These are phyloP conservation scores for Bombus superbus DNA, from an alignment of 1,140 invertebrate species.

Conservation along the genomic window DNA sequence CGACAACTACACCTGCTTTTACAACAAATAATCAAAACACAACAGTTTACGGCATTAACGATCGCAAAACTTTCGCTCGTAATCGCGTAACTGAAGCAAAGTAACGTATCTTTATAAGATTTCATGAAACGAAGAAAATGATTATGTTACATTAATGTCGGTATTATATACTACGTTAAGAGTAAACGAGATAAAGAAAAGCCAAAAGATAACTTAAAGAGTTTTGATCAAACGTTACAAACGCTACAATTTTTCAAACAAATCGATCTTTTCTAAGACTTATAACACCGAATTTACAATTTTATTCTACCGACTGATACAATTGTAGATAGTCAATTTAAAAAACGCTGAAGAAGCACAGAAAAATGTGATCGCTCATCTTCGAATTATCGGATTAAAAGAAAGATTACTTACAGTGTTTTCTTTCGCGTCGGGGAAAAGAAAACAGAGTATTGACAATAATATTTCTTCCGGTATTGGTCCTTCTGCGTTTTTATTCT, in stretches of 20 bases:
- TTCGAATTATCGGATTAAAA: background rate
- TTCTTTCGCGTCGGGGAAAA: slow-evolving; percentile 95
- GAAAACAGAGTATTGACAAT: slow-evolving; percentile 90
- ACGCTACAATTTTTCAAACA: background rate
- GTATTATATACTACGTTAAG: no score
- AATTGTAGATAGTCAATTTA: background rate
- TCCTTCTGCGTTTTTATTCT: slow-evolving; percentile 84
- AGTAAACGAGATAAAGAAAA: no score
- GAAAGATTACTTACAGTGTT: slow-evolving; percentile 78
- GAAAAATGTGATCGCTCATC: background rate
- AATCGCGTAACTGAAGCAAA: background rate
- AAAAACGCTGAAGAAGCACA: background rate
- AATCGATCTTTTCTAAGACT: background rate
- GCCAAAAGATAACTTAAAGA: no score
- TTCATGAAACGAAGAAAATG: rapidly evolving
- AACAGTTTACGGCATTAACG: background rate
- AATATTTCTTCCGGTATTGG: slow-evolving; percentile 90
- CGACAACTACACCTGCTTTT: background rate
- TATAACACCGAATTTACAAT: no score
- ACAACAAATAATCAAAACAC: background rate
- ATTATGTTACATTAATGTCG: no score
- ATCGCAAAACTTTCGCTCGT: background rate
- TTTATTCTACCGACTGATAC: no score
- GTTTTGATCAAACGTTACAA: no score
- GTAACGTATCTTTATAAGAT: background rate